phyloP scores from a whole-genome alignment of 2,797 vertebrate species.

The Myripristis murdjan region DNA sequence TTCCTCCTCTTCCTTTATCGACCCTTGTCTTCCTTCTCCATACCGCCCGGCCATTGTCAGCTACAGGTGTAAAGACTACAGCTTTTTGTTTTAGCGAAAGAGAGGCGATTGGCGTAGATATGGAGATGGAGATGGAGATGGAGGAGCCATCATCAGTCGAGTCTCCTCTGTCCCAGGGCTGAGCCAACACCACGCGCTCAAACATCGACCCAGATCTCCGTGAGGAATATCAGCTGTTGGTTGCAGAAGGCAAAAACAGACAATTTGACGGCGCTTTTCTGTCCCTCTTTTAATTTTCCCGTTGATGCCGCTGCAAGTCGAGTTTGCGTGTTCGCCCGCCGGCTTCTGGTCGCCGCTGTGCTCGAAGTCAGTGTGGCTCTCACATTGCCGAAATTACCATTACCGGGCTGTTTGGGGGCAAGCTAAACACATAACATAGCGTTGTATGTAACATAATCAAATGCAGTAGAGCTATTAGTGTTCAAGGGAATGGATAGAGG shows the following conservation, averaged over 20 bases:
- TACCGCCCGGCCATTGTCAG: constrained; percentile 28
- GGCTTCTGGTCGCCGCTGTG: constrained; percentile 43
- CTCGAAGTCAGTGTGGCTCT: constrained; percentile 44
- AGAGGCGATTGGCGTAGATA: constrained; percentile 7
- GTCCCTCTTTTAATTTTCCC: constrained; percentile 43
- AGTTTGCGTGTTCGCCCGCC: constrained; percentile 43
- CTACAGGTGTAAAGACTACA: constrained; percentile 47
- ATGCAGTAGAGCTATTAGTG: constrained; percentile 46
- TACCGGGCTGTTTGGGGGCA: constrained; percentile 47
- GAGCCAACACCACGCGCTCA: constrained; percentile 30
- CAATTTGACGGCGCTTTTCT: constrained; percentile 39
- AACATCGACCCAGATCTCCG: constrained; percentile 37
- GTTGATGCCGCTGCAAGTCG: constrained; percentile 45
- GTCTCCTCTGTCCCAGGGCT: constrained; percentile 46
- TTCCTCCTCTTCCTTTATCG: constrained; percentile 29
- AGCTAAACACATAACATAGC: constrained; percentile 45
- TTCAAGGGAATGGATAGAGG: constrained; percentile 54
- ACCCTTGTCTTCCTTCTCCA: constrained; percentile 5
- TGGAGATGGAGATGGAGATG: constrained; percentile 31
- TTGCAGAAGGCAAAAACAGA: constrained; percentile 43
- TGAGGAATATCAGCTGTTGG: constrained; percentile 37
- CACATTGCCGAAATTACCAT: constrained; percentile 43
- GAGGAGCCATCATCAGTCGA: constrained; percentile 32
- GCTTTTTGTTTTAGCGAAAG: constrained; percentile 25
- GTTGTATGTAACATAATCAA: constrained; percentile 46